Evolutionary conservation across 2,888 invertebrate genomes (phyloP).

Genomic region (Oithona nana): DNA sequence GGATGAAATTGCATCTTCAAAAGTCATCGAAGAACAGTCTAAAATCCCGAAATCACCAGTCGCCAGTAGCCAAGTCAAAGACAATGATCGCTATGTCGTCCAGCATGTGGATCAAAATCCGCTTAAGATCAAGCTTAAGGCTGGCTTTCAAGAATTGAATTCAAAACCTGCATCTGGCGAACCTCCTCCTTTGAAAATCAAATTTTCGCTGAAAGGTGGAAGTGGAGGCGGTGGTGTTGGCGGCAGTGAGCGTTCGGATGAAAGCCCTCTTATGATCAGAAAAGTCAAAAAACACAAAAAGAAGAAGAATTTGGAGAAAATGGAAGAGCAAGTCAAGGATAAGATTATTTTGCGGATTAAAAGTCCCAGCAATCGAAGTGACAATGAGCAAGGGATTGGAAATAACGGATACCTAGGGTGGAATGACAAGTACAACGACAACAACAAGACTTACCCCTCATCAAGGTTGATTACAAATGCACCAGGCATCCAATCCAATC

Average conservation of each 20-base stretch:
- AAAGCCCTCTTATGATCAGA: background rate
- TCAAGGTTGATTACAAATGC: too few relatives aligned
- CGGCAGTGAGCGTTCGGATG: background rate
- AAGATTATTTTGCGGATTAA: background rate
- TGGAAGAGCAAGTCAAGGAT: background rate
- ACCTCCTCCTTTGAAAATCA: background rate
- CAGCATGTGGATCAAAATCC: background rate
- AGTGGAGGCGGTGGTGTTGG: too few relatives aligned
- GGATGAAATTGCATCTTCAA: background rate
- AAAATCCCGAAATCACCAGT: background rate
- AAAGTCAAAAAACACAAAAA: constrained; percentile 4
- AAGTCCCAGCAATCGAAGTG: background rate
- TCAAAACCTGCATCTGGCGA: too few relatives aligned
- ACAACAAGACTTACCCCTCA: background rate
- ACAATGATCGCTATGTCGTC: background rate
- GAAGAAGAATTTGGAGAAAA: background rate
- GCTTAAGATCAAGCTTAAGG: background rate
- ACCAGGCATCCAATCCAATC: too few relatives aligned
- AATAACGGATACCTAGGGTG: background rate
- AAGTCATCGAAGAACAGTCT: background rate
- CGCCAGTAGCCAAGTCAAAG: background rate
- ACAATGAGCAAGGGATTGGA: too few relatives aligned
- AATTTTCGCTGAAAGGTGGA: background rate
- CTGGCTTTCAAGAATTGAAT: too few relatives aligned
- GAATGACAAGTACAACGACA: background rate